Base-by-base conservation (phyloP, 2,888 invertebrate genomes). In the Sceliomorpha sp. region DNA sequence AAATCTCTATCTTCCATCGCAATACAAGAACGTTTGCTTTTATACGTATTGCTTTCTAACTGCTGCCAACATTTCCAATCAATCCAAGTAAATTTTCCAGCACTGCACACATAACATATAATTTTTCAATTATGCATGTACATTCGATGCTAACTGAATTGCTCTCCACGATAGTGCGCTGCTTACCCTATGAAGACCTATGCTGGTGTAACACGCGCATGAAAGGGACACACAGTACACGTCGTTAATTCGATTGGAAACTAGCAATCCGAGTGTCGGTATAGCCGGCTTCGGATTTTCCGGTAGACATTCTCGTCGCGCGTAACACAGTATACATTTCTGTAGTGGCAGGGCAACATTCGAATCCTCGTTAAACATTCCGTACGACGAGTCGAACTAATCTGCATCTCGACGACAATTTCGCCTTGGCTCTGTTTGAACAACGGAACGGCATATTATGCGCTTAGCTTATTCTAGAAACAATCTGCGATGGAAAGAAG, bases 231-330 rank as follows among this genome's bases (percentile, higher is more conserved):
- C 56, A 14, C 13, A 42, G 50, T 50, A 56, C 63, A 71, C 70
- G 64, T 60, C 69, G 64, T 67, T 82, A 77, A 83, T 80, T 82
- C 77, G 77, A 82, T 81, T 78, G 78, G 74, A 78, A 79, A 72
- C 69, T 68, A 77, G 74, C 76, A 79, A 77, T 82, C 75, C 67
- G 72, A 47, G 64, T 78, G 74, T 77, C 75, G 74, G 66, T 74
- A 72, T 59, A 48, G 39, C 55, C 53, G 45, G 51, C 40, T 55
- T 62, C 56, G 64, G 50, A 64, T 59, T 70, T 70, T 70, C 63
- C 63, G 24, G 15, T 13, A 8, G 13, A 44, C 59, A 36, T 55
- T 48, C 26, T 10, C 59, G 47, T 56, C 50, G 56, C 53, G 40
- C 47, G 47, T 58, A 53, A 69, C 45, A 48, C 55, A 48, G 63